Base-by-base conservation (phyloP, 2,113 vertebrate species). In the Salvelinus fontinalis region DNA sequence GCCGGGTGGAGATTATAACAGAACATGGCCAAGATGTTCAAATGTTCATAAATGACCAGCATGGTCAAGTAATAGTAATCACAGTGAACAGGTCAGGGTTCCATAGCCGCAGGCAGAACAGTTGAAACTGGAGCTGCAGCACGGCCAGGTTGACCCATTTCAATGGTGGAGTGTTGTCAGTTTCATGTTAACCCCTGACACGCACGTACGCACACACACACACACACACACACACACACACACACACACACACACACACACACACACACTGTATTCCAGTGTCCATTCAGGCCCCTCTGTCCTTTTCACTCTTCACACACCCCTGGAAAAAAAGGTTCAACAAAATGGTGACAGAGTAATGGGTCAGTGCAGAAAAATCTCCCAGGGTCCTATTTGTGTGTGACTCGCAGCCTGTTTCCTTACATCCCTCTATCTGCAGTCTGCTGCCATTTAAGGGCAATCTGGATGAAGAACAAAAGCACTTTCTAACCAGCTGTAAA, bases 371-470 rank as follows among this genome's bases (percentile, higher is more conserved):
- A 82, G 82, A 81, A 74, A 76, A 76, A 70, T 79, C 59, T 77
- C 12, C 49, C 51, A 26, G 44, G 26, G 74, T 71, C 31, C 84
- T 67, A 73, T 39, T 60, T 67, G 57, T 82, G 78, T 67, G 67
- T 48, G 34, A 77, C 82, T 39, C 0, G 77, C 82, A 82, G 79
- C 76, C 75, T 75, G 57, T 77, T 74, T 73, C 51, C 71, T 54
- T 70, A 18, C 18, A 34, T 84, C 82, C 80, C 13, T 68, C 29
- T 34, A 16, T 18, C 34, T 84, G 67, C 76, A 75, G 39, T 48
- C 14, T 75, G 22, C 84, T 75, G 79, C 88, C 86, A 89, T 91
- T 85, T 90, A 87, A 87, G 86, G 89, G 60, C 79, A 22, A 74
- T 68, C 76, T 81, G 79, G 77, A 79, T 73, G 59, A 80, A 68